Evolutionary conservation across 2,888 invertebrate genomes (phyloP).

Genomic region (Xestia ashworthii): DNA sequence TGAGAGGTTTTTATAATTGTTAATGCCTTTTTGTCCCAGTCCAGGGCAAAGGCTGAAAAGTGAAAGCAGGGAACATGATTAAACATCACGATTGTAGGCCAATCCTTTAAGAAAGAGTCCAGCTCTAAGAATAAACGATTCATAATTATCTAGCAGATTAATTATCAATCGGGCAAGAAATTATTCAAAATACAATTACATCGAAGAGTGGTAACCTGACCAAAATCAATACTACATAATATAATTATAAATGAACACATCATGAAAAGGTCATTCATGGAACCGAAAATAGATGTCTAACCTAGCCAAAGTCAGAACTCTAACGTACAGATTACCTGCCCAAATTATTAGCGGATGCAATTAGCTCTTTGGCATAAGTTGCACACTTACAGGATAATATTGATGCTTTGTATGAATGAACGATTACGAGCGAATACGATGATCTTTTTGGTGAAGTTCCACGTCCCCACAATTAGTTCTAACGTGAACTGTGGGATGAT

Average conservation of each 20-base stretch:
- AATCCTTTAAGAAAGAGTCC: too few species aligned
- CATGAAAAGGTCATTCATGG: neutral
- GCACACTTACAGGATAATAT: slow-evolving; percentile 27
- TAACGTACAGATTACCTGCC: slow-evolving; percentile 18
- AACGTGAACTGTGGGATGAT: slow-evolving; percentile 40
- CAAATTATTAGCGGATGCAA: slow-evolving; percentile 42
- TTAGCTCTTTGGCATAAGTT: slow-evolving; percentile 25
- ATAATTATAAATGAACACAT: slow-evolving; percentile 1
- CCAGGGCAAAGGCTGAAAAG: too few species aligned
- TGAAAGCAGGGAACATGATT: too few species aligned
- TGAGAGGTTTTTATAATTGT: too few species aligned
- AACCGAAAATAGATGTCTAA: neutral
- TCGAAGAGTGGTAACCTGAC: neutral
- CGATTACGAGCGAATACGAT: slow-evolving; percentile 40
- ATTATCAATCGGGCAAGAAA: neutral
- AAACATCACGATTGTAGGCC: too few species aligned
- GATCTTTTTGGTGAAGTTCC: slow-evolving; percentile 55
- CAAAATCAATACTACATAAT: neutral
- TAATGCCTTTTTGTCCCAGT: too few species aligned
- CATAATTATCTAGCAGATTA: neutral
- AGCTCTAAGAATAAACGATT: neutral
- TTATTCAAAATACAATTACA: neutral
- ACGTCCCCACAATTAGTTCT: slow-evolving; percentile 49
- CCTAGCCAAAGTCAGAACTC: slow-evolving; percentile 2
- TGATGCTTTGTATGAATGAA: slow-evolving; percentile 53